Evolutionary conservation across 2,113 vertebrate species (phyloP), one percentile per base, ranked within the genome.

Genomic region (Cinclus cinclus): DNA sequence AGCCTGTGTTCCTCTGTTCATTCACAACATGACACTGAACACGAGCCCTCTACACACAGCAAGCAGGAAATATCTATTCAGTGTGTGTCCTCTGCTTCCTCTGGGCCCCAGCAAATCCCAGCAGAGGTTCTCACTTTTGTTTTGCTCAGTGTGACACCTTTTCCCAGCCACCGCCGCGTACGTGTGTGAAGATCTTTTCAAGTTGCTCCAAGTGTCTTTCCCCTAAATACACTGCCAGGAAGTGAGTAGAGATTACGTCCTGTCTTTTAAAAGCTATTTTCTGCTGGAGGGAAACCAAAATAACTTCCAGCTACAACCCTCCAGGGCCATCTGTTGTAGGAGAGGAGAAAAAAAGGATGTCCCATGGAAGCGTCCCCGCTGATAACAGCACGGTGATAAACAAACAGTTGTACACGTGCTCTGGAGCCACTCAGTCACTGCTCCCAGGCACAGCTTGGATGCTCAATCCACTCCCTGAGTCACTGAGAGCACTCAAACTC

Each of bases 231-330:
- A 69, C 89, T 47, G 80, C 78, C 90, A 93, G 85, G 95, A 97
- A 97, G 83, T 92, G 62, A 97, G 96, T 73, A 96, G 92, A 96
- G 95, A 97, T 96, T 94, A 95, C 52, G 93, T 96, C 91, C 92
- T 97, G 92, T 92, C 85, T 94, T 96, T 96, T 96, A 96, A 96
- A 97, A 96, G 93, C 87, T 97, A 95, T 97, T 97, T 97, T 97
- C 77, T 96, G 91, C 96, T 95, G 93, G 89, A 97, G 87, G 91
- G 89, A 91, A 97, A 96, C 95, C 85, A 94, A 95, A 97, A 97
- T 96, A 97, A 92, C 92, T 94, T 63, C 67, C 90, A 85, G 73
- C 56, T 94, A 70, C 95, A 94, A 94, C 80, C 84, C 84, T 95
- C 96, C 93, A 94, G 94, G 91, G 94, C 96, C 96, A 95, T 92